These are phyloP conservation scores for Eubucco bourcierii DNA, from an alignment of 2,113 vertebrate genomes.

Conservation along the genomic window DNA sequence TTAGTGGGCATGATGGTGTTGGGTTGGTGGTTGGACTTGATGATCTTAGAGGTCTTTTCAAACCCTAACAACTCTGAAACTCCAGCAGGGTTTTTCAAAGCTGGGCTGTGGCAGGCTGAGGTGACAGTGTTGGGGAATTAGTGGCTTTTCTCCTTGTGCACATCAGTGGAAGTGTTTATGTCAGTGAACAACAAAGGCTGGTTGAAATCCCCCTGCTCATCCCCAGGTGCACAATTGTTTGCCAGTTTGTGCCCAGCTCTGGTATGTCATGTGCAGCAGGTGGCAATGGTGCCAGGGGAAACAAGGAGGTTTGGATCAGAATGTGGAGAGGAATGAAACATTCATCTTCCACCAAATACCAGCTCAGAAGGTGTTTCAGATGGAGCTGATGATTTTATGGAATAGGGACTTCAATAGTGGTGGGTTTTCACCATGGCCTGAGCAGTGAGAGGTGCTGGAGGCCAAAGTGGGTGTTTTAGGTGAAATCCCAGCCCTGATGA, in stretches of 20 bases:
- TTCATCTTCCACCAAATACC: not conserved
- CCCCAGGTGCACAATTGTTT: fast-evolving
- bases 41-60: no score
- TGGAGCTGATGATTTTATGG: not conserved
- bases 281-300: not conserved
- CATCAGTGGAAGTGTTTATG: not conserved
- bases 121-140: not conserved
- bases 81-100: not conserved
- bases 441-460: fast-evolving
- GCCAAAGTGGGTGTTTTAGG: not conserved
- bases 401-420: not conserved
- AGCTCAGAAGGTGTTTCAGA: not conserved
- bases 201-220: fast-evolving
- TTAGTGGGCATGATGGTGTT: no score
- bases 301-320: not conserved
- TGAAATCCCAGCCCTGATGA: not conserved
- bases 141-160: not conserved
- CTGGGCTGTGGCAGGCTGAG: not conserved
- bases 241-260: not conserved
- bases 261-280: not conserved
- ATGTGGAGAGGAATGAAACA: fast-evolving
- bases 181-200: not conserved
- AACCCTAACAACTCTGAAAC: not conserved
- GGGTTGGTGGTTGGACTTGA: no score
- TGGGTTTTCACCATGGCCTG: fast-evolving